Evolutionary conservation across 2,797 vertebrate species (phyloP).

Genomic region (Saxicola maurus): DNA sequence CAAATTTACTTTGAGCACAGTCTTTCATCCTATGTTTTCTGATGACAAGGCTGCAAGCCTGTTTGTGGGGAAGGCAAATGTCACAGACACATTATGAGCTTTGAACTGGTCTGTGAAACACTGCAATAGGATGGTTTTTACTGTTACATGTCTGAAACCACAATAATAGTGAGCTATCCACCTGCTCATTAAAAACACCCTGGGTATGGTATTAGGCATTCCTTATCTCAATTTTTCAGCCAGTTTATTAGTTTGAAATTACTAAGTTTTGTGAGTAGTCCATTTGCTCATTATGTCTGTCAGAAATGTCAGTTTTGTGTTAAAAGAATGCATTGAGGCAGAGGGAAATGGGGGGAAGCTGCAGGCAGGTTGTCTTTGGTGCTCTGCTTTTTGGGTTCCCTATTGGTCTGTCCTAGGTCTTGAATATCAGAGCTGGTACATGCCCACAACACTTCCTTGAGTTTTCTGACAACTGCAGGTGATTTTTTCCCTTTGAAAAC

Average conservation of each 20-base stretch:
- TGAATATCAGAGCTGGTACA: not conserved
- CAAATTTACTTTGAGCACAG: slow-evolving; percentile 18
- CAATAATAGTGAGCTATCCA: not conserved
- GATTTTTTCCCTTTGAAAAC: not conserved
- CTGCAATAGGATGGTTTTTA: not conserved
- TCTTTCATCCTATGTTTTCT: not conserved
- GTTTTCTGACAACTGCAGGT: not conserved
- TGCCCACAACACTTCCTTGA: not conserved
- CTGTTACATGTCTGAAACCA: not conserved
- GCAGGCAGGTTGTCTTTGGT: not conserved
- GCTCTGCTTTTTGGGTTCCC: not conserved
- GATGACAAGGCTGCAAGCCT: not conserved
- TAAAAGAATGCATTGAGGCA: not conserved
- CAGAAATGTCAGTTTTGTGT: not conserved
- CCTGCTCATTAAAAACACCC: not conserved
- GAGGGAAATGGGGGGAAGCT: not conserved
- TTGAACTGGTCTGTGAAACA: not conserved
- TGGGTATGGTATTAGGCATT: not conserved
- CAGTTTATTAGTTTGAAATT: not conserved
- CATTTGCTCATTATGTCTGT: not conserved
- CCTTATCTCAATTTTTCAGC: not conserved
- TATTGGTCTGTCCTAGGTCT: not conserved
- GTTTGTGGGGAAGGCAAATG: not conserved
- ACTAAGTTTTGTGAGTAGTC: not conserved
- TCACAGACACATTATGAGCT: not conserved